A percentile compares a stretch with the other conserved stretches of the same genome.
Conservation (phyloP, 2,888 invertebrate genomes). For the Cephus spinipes region DNA sequence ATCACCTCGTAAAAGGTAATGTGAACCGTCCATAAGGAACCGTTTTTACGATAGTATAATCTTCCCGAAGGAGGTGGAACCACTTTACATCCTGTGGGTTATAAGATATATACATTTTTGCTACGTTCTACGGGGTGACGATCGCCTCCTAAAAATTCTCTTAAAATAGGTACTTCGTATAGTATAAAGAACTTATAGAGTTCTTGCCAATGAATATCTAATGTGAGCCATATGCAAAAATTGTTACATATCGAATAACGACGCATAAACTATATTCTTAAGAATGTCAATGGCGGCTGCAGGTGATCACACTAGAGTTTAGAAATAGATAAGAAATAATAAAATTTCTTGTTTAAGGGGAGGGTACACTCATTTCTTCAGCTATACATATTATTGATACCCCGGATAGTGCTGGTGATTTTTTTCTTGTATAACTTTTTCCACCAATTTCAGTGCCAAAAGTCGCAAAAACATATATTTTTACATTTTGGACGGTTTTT, state of each 20-base stretch:
- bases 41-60: background rate
- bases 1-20: background rate
- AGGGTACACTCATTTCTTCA: too few species aligned
- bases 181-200: background rate
- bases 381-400: too few species aligned
- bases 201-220: background rate
- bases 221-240: background rate
- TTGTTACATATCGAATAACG: background rate
- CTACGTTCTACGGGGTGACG: background rate
- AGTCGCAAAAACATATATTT: too few species aligned
- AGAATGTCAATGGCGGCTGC: background rate
- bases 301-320: background rate
- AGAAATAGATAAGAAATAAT: background rate
- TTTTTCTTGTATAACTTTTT: too few species aligned
- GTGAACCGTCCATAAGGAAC: background rate
- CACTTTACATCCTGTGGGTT: background rate
- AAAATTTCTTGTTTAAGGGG: background rate
- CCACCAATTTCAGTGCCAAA: too few species aligned
- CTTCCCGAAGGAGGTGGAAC: background rate
- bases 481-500: too few species aligned
- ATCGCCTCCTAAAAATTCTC: background rate
- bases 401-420: too few species aligned
- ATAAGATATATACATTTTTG: background rate
- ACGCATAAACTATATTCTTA: background rate
- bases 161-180: background rate